These are phyloP conservation scores for Falcunculus frontatus DNA, from an alignment of 2,113 vertebrate genomes.

Conservation along the genomic window DNA sequence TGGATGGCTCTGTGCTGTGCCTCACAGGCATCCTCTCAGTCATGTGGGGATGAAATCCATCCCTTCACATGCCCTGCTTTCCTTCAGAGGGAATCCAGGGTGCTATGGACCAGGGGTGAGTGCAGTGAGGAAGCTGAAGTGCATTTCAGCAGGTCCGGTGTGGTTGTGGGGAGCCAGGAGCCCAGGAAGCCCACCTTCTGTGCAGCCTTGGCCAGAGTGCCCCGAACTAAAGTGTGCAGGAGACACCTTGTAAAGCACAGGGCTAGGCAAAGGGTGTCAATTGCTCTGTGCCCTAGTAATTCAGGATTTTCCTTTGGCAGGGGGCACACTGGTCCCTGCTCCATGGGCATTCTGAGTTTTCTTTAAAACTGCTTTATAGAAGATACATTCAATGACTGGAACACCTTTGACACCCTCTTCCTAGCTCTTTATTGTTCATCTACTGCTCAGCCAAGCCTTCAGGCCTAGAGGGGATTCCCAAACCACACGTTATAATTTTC, in stretches of 20 bases:
- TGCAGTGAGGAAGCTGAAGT: neutral
- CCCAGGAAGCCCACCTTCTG: neutral
- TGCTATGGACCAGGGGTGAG: accelerated
- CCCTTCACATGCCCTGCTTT: neutral
- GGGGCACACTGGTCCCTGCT: neutral
- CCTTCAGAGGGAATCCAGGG: neutral
- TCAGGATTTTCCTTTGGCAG: neutral
- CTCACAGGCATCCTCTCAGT: neutral
- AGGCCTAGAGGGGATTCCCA: neutral
- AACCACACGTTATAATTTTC: neutral
- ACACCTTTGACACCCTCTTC: neutral
- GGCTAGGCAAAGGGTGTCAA: neutral
- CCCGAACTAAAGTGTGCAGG: neutral
- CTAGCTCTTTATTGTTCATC: neutral
- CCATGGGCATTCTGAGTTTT: neutral
- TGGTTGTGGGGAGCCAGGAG: neutral
- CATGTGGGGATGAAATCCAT: neutral
- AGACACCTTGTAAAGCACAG: neutral
- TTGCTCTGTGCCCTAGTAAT: neutral
- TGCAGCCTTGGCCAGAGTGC: neutral
- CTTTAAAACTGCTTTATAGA: neutral
- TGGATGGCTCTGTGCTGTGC: neutral
- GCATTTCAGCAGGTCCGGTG: neutral
- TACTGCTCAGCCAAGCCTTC: neutral
- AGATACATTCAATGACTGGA: neutral